Conservation (phyloP, 2,888 invertebrate species). For the Tineola bisselliella region DNA sequence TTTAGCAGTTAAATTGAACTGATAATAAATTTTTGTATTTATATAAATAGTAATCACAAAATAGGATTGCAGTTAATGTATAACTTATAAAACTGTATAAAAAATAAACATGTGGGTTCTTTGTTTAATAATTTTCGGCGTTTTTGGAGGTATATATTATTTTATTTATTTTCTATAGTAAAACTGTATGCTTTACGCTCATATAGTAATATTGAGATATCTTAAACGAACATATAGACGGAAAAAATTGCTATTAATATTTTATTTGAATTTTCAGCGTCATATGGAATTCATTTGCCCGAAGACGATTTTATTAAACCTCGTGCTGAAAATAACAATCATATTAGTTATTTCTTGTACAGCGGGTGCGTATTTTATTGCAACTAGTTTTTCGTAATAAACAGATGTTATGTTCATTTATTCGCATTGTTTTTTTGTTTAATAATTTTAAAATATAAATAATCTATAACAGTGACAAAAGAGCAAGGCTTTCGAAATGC, state of each 20-base stretch:
- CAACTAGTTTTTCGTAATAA: too few relatives aligned
- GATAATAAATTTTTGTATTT: background rate
- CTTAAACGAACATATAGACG: too few relatives aligned
- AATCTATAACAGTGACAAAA: too few relatives aligned
- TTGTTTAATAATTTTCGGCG: background rate
- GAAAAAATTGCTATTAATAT: too few relatives aligned
- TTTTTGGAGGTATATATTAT: background rate
- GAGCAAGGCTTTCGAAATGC: too few relatives aligned
- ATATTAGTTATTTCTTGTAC: background rate
- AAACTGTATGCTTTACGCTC: too few relatives aligned
- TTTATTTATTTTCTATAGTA: background rate
- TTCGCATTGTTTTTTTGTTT: too few relatives aligned
- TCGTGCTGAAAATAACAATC: background rate
- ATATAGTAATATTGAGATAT: too few relatives aligned
- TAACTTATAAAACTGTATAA: background rate
- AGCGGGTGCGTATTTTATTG: background rate
- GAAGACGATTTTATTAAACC: background rate
- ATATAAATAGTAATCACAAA: background rate
- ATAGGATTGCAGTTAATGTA: background rate
- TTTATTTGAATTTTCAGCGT: background rate
- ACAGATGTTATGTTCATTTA: too few relatives aligned
- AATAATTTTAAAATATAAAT: too few relatives aligned
- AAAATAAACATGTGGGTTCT: background rate
- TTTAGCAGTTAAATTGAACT: background rate
- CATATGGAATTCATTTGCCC: background rate